Evolutionary conservation across 2,113 vertebrate genomes (phyloP).

Genomic region (Progne subis): DNA sequence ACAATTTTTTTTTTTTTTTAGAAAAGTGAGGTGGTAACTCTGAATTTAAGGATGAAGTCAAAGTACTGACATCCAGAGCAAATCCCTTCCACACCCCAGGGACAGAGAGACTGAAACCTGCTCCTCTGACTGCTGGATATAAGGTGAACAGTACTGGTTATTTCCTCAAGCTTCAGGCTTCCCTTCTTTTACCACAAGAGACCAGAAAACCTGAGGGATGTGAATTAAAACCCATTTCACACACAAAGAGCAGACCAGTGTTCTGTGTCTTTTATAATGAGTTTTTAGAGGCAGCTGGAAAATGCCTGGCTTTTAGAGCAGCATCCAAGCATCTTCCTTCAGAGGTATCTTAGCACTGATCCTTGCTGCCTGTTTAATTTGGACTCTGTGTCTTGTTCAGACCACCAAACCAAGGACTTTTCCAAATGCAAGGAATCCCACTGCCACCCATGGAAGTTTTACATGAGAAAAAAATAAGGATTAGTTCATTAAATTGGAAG

Average conservation of each 20-base stretch:
- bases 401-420: neutral
- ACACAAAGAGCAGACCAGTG: neutral
- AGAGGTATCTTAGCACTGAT: neutral
- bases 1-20: neutral
- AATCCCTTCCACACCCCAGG: neutral
- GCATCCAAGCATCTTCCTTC: neutral
- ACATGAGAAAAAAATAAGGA: neutral
- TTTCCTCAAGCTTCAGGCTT: neutral
- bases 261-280: neutral
- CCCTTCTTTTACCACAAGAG: neutral
- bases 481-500: neutral
- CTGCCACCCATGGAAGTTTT: neutral
- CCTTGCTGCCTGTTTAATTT: neutral
- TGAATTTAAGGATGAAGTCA: neutral
- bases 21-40: neutral
- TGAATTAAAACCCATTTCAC: neutral
- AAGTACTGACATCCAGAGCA: neutral
- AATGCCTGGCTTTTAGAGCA: neutral
- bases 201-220: neutral
- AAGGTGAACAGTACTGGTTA: neutral
- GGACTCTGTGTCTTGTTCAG: neutral
- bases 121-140: neutral
- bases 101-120: neutral
- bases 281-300: neutral
- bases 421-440: neutral